Conservation (phyloP, 1,140 invertebrate species). For the Chrysopa pallens region DNA sequence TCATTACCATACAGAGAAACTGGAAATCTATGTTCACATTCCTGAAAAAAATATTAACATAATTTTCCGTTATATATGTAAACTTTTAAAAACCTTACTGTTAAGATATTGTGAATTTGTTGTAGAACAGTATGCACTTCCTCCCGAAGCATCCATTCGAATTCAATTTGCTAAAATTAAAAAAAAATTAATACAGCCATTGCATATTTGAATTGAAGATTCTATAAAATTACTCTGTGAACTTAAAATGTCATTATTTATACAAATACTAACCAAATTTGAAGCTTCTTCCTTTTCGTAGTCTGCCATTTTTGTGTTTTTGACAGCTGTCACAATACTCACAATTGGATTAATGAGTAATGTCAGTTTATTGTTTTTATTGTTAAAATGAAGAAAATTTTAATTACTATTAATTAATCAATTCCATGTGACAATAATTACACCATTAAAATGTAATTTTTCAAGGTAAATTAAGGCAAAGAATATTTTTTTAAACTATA, state of each 20-base stretch:
- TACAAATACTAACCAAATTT: conserved; percentile 51
- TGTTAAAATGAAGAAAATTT: too few species aligned
- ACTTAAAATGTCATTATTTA: conserved; percentile 18
- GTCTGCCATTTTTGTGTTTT: conserved; percentile 46
- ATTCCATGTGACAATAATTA: too few species aligned
- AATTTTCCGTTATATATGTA: conserved; percentile 3
- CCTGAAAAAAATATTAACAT: conserved; percentile 30
- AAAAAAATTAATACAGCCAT: conserved; percentile 4
- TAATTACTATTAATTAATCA: too few species aligned
- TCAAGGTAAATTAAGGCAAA: too few species aligned
- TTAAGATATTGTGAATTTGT: conserved; percentile 64
- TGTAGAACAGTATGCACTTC: conserved; percentile 74
- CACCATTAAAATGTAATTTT: too few species aligned
- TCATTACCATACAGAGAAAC: conserved; percentile 65
- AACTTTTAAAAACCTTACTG: conserved; percentile 35
- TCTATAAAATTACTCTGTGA: conserved; percentile 18
- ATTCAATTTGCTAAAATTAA: conserved; percentile 71
- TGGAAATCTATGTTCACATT: conserved; percentile 71
- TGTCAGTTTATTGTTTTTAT: too few species aligned
- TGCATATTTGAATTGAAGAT: conserved; percentile 9
- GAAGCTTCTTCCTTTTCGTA: conserved; percentile 67
- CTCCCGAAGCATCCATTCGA: conserved; percentile 79
- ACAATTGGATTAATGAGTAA: too few species aligned
- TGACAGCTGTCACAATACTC: background rate
- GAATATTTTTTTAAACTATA: too few species aligned